Percentiles rank a stretch among this genome's conserved stretches.
phyloP scores from a whole-genome alignment of 1,140 invertebrate species.

The Gryon sp. region DNA sequence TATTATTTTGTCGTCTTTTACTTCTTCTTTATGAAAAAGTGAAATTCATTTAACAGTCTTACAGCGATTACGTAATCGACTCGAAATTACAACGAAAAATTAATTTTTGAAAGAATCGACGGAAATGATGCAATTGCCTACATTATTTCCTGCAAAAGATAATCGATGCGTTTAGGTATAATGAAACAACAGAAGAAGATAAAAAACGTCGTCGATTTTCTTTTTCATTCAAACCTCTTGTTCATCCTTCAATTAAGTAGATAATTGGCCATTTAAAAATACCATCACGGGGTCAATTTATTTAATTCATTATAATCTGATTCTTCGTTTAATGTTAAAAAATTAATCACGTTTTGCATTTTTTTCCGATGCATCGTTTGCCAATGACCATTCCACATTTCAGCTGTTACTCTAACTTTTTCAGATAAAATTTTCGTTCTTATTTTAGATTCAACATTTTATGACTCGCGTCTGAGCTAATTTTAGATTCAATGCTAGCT shows the following conservation, averaged over 20 bases:
- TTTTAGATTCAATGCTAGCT: not conserved
- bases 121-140: conserved; percentile 58
- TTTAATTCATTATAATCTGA: not conserved
- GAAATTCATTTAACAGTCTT: conserved; percentile 19
- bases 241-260: not conserved
- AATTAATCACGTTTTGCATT: too few species aligned
- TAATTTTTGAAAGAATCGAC: conserved; percentile 59
- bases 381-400: too few species aligned
- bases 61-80: conserved; percentile 23
- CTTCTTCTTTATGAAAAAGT: not conserved
- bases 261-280: not conserved
- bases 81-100: conserved; percentile 56
- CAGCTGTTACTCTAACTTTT: too few species aligned
- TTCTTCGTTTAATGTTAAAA: not conserved
- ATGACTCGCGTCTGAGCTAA: not conserved
- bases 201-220: not conserved
- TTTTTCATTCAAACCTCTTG: too few species aligned
- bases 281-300: conserved; percentile 1
- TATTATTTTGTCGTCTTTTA: not conserved
- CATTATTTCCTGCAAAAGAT: conserved; percentile 58
- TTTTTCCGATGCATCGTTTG: too few species aligned
- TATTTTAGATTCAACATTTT: not conserved
- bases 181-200: conserved; percentile 14
- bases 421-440: not conserved
- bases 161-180: conserved; percentile 14